Conservation (phyloP, 1,140 invertebrate genomes). For the Stegodyphus mimosarum region DNA sequence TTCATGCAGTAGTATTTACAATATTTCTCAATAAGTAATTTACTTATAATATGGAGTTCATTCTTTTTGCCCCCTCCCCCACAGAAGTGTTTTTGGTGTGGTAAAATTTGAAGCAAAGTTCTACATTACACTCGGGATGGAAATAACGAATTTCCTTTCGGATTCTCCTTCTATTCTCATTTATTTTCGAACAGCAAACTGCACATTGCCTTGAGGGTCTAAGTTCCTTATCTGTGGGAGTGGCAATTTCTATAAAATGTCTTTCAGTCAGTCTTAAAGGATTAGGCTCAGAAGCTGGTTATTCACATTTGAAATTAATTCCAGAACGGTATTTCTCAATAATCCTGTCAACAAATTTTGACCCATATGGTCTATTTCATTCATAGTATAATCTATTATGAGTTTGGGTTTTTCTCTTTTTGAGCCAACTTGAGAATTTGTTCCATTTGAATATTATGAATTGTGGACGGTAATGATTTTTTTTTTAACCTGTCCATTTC, state of each 20-base stretch:
- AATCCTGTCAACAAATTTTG: too few species aligned
- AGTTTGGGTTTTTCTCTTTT: too few species aligned
- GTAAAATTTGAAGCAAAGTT: too few species aligned
- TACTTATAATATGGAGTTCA: neutral
- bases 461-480: too few species aligned
- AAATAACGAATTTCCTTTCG: constrained; percentile 3
- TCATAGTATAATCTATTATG: too few species aligned
- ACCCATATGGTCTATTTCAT: too few species aligned
- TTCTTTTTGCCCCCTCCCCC: too few species aligned
- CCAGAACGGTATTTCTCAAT: neutral
- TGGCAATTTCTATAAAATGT: neutral
- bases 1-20: neutral
- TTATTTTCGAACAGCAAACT: constrained; percentile 5
- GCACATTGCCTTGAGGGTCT: neutral
- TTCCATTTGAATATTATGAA: too few species aligned
- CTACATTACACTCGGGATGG: neutral
- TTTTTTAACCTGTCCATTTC: too few species aligned
- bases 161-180: constrained; percentile 12
- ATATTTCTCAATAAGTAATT: neutral
- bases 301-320: constrained; percentile 3
- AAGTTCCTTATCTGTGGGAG: neutral
- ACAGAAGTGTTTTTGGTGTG: too few species aligned
- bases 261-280: constrained; percentile 7
- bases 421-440: too few species aligned
- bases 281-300: constrained; percentile 1